phyloP scores from a whole-genome alignment of 2,888 invertebrate species.

The Amphimallon solstitiale region DNA sequence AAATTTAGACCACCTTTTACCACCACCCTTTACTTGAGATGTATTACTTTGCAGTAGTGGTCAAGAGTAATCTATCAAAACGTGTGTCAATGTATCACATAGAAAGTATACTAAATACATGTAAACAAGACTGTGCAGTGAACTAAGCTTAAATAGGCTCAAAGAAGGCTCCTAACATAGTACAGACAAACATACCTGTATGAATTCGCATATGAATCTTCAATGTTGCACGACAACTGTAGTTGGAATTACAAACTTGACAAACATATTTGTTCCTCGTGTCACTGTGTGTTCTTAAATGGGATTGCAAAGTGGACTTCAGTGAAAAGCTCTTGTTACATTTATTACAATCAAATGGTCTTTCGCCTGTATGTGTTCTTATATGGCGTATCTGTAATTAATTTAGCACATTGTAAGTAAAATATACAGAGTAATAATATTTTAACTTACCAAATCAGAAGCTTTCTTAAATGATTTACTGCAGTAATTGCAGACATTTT shows the following conservation, averaged over 20 bases:
- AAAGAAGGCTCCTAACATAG: background rate
- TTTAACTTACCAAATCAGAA: slow-evolving; percentile 66
- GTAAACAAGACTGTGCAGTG: too few relatives aligned
- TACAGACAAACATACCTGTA: slow-evolving; percentile 61
- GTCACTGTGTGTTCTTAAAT: slow-evolving; percentile 68
- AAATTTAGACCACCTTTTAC: too few relatives aligned
- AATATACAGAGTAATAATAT: background rate
- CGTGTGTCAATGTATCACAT: too few relatives aligned
- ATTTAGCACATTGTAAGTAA: slow-evolving; percentile 5
- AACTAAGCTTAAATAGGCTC: background rate
- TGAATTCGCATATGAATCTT: slow-evolving; percentile 76
- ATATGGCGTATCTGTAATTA: slow-evolving; percentile 67
- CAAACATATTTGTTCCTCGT: slow-evolving; percentile 68
- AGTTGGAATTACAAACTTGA: slow-evolving; percentile 70
- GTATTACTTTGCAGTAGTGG: too few relatives aligned
- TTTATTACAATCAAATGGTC: slow-evolving; percentile 69
- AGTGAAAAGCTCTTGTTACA: slow-evolving; percentile 71
- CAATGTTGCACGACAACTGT: slow-evolving; percentile 73
- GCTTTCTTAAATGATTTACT: slow-evolving; percentile 75
- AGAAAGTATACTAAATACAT: too few relatives aligned
- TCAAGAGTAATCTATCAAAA: too few relatives aligned
- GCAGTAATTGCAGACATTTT: slow-evolving; percentile 68
- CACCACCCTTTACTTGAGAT: too few relatives aligned
- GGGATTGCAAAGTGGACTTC: slow-evolving; percentile 73
- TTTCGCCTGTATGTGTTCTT: slow-evolving; percentile 75